A percentile compares a stretch with the other conserved stretches of the same genome.
phyloP scores from a whole-genome alignment of 2,113 vertebrate species.

The Onychorhynchus coronatus region DNA sequence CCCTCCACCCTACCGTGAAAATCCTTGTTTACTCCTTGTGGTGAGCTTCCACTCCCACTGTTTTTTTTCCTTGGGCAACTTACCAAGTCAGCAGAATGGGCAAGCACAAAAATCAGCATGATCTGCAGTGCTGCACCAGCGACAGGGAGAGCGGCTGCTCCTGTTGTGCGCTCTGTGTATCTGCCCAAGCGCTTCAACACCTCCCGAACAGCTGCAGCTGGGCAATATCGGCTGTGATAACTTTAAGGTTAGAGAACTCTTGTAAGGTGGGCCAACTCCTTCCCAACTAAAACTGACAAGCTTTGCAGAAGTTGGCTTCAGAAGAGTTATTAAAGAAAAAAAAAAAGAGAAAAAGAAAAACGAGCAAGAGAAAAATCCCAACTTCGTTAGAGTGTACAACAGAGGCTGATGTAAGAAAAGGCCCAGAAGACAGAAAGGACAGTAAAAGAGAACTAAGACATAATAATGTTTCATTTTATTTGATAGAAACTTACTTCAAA shows the following conservation, averaged over 20 bases:
- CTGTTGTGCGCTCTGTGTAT: rapidly evolving
- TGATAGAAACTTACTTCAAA: constrained; percentile 54
- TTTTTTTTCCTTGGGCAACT: neutral
- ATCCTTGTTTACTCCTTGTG: neutral
- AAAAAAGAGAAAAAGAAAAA: neutral
- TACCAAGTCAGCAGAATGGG: neutral
- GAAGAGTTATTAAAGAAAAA: neutral
- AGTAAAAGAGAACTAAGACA: neutral
- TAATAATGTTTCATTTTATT: constrained; percentile 50
- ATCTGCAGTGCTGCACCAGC: neutral
- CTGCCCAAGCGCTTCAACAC: neutral
- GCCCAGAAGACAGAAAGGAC: neutral
- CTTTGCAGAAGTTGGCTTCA: neutral
- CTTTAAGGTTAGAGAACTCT: neutral
- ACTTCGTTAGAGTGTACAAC: neutral
- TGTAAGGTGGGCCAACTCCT: neutral
- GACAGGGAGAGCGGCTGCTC: neutral
- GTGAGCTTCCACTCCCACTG: neutral
- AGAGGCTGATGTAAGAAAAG: neutral
- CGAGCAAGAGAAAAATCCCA: rapidly evolving
- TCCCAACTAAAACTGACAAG: neutral
- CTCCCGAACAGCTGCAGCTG: neutral
- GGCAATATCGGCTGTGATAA: neutral
- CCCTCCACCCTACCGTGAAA: neutral
- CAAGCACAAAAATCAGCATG: rapidly evolving